Evolutionary conservation across 2,113 vertebrate genomes (phyloP).

Genomic region (Columbina picui): DNA sequence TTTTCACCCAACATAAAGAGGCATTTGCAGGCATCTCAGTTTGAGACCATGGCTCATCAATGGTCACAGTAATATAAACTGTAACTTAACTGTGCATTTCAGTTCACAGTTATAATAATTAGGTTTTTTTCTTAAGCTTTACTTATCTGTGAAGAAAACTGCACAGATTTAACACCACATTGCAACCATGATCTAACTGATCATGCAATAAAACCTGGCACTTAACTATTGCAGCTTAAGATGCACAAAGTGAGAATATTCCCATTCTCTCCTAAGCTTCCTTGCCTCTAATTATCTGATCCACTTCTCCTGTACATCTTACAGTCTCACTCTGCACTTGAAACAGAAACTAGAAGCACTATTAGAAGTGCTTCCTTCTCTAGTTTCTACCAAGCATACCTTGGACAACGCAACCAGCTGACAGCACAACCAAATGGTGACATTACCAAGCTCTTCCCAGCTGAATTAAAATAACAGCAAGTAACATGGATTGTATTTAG

Average conservation of each 20-base stretch:
- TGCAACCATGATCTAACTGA: not conserved
- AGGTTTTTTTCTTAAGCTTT: not conserved
- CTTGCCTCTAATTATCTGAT: not conserved
- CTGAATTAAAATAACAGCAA: not conserved
- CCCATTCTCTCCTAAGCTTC: not conserved
- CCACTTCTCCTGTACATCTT: not conserved
- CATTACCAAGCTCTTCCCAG: not conserved
- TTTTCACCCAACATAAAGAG: not conserved
- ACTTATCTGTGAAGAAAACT: not conserved
- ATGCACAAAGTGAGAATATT: not conserved
- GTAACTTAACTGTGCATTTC: not conserved
- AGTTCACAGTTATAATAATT: not conserved
- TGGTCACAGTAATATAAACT: not conserved
- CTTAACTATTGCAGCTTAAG: not conserved
- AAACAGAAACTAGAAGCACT: not conserved
- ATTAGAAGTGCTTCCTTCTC: not conserved
- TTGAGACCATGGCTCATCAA: not conserved
- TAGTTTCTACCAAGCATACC: not conserved
- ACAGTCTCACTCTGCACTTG: not conserved
- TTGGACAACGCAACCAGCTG: not conserved
- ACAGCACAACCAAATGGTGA: not conserved
- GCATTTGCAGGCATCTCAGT: not conserved
- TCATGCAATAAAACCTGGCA: not conserved
- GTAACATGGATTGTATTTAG: not conserved
- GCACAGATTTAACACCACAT: not conserved